These are phyloP conservation scores for Heliothis virescens DNA, from an alignment of 1,140 invertebrate genomes.

Conservation along the genomic window DNA sequence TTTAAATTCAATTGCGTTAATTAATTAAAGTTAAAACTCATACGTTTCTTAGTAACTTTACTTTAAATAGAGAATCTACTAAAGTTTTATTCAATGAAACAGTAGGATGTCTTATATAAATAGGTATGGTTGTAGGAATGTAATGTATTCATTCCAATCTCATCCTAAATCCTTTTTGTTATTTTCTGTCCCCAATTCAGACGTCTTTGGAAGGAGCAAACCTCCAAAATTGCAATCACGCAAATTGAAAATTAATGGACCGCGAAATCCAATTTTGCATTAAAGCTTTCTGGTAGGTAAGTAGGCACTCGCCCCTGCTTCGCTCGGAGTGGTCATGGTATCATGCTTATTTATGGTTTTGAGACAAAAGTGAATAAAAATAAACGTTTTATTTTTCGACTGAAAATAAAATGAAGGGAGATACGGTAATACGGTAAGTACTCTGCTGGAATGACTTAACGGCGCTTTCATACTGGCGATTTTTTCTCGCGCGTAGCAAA, in stretches of 20 bases:
- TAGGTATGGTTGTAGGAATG: conserved; percentile 43
- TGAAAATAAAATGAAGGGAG: neutral
- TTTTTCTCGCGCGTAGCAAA: no score
- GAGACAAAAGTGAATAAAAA: conserved; percentile 44
- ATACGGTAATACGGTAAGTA: neutral
- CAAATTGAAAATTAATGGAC: conserved; percentile 85
- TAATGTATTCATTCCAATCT: conserved; percentile 74
- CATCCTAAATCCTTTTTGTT: conserved; percentile 72
- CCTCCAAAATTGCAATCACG: conserved; percentile 84
- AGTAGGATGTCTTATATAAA: conserved; percentile 37
- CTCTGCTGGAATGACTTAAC: no score
- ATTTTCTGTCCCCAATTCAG: conserved; percentile 69
- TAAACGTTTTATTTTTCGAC: conserved; percentile 3
- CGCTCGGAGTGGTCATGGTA: conserved; percentile 45
- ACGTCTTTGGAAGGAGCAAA: conserved; percentile 74
- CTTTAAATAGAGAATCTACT: conserved; percentile 2
- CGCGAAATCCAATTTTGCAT: conserved; percentile 83
- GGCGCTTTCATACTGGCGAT: no score
- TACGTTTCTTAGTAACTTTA: neutral
- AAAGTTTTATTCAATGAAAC: conserved; percentile 22
- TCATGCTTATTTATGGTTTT: conserved; percentile 39
- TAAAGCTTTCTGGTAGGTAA: conserved; percentile 75
- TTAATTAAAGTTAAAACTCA: neutral
- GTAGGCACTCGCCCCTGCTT: conserved; percentile 56
- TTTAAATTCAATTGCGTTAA: neutral